phyloP scores from a whole-genome alignment of 2,113 vertebrate genomes.

The Corvus moneduloides region DNA sequence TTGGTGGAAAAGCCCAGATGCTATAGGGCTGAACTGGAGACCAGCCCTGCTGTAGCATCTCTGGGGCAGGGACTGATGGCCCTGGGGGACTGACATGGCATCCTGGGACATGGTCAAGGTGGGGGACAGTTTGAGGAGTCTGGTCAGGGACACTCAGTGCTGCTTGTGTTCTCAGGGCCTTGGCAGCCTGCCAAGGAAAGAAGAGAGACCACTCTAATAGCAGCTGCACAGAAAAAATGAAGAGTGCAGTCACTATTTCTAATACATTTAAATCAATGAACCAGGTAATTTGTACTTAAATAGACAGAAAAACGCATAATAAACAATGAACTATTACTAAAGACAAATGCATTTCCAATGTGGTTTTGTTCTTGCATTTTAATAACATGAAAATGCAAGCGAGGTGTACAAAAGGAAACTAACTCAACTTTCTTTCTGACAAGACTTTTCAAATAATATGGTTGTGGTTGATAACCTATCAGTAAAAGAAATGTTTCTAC shows the following conservation, averaged over 20 bases:
- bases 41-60: rapidly evolving
- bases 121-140: rapidly evolving
- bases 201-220: neutral
- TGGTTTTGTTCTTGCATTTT: neutral
- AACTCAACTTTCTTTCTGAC: neutral
- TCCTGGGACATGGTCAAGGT: neutral
- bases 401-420: slow-evolving; percentile 5
- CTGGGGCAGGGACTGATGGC: neutral
- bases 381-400: neutral
- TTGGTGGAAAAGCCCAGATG: neutral
- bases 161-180: neutral
- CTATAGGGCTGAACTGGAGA: neutral
- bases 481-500: slow-evolving; percentile 15
- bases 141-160: neutral
- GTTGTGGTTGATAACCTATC: slow-evolving; percentile 40
- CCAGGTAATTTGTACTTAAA: neutral
- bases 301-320: neutral
- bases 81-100: neutral
- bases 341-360: neutral
- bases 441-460: slow-evolving; percentile 7
- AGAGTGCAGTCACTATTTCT: neutral
- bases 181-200: neutral
- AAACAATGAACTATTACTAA: neutral
- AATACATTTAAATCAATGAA: neutral
- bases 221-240: neutral